Percentiles rank a stretch among this genome's conserved stretches.
Conservation (phyloP, 1,140 invertebrate species). For the Pogonus chalceus region DNA sequence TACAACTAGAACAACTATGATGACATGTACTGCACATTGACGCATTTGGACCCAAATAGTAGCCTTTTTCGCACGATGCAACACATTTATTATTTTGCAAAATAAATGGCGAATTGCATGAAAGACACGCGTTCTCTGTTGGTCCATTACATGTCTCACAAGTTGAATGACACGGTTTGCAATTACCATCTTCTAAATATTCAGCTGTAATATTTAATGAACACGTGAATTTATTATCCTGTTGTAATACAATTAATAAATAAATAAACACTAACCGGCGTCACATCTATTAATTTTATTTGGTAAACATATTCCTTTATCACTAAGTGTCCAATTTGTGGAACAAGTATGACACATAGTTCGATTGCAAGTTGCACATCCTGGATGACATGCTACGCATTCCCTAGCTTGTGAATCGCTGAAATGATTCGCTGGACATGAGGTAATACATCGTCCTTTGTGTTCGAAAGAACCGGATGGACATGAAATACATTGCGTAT, state of each 20-base stretch:
- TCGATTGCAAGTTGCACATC: conserved; percentile 59
- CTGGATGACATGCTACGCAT: conserved; percentile 58
- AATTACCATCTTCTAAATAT: conserved; percentile 57
- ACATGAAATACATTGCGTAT: conserved; percentile 72
- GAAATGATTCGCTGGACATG: conserved; percentile 61
- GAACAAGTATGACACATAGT: conserved; percentile 57
- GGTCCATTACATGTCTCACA: conserved; percentile 63
- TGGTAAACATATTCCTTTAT: conserved; percentile 58
- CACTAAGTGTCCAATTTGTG: conserved; percentile 58
- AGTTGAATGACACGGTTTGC: conserved; percentile 55
- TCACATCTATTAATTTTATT: conserved; percentile 54
- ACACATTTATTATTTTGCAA: conserved; percentile 61
- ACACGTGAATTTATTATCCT: neutral
- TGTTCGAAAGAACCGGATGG: conserved; percentile 52
- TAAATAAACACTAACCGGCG: conserved; percentile 36
- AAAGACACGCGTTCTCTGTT: conserved; percentile 54
- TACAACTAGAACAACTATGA: conserved; percentile 66
- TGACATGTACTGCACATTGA: conserved; percentile 63
- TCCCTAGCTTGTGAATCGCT: conserved; percentile 64
- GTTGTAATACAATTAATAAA: neutral
- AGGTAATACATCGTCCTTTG: conserved; percentile 50
- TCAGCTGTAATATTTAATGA: conserved; percentile 41
- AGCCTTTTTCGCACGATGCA: conserved; percentile 58
- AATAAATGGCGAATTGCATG: conserved; percentile 52
- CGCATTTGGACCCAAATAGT: conserved; percentile 48